Base-by-base conservation (phyloP, 2,888 invertebrate genomes). In the Athrips mouffetella region DNA sequence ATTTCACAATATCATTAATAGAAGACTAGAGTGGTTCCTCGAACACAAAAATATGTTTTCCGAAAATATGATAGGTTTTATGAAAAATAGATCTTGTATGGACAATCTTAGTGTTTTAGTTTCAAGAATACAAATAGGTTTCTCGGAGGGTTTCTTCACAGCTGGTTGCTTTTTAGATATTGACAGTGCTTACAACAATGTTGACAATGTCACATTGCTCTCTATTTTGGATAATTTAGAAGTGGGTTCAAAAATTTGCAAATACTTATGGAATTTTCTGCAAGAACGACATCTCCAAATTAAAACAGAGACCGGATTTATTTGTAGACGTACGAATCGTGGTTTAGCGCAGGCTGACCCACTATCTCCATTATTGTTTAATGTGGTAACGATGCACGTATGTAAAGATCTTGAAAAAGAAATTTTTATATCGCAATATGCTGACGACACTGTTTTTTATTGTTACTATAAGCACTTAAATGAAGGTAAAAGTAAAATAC, bases 301-400 rank as follows among this genome's bases (percentile, higher is more conserved):
- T 10, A 18, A 30, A 8, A 18, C 13, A 20, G 5, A 23, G 7
- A 15, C 13, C 16, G 11, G 33, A 44, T 23, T 23, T 3, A 16
- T 41, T 29, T 15, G 2, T 29, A 31, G 41, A 30, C 8, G 6
- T 15, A 39, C 41, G 2, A 16, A n/a, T 31, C 20, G 21, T 13
- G 58, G 58, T 4, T 13, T 56, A 31, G 51, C 54, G 2, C 57
- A 55, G 10, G 57, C 54, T 2, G 57, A 56, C 15, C 55, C 55
- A 3, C 13, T 54, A 8, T 58, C 58, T 1, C 58, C 54, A 1
- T 29, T 54, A n/a, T 13, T 58, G 23, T 56, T 58, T 47, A 56
- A 54, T 35, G 27, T 50, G 1, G 47, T 31, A 0, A 47, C 48
- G 7, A 1, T 25, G 5, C 6, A 40, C 27, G 42, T 52, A 10